These are phyloP conservation scores for Amorpha juglandis DNA, from an alignment of 2,888 invertebrate species.

Conservation along the genomic window DNA sequence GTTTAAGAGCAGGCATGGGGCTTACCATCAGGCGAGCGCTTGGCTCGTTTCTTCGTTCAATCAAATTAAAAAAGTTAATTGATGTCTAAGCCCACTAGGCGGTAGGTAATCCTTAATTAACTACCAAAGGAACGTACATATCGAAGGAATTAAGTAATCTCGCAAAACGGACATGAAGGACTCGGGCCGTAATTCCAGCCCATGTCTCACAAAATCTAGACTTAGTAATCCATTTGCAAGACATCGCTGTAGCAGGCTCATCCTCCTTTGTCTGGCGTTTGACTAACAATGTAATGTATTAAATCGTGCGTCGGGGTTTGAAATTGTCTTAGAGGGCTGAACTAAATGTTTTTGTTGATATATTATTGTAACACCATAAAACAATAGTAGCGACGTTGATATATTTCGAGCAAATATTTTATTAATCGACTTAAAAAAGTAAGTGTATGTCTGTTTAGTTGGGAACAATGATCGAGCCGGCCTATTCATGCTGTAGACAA, in stretches of 20 bases:
- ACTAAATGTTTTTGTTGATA: neutral
- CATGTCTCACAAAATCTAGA: conserved; percentile 1
- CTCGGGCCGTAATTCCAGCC: conserved; percentile 32
- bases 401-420: neutral
- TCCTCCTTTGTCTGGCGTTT: neutral
- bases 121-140: neutral
- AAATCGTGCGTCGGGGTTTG: no score
- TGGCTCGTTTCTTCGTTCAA: no score
- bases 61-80: no score
- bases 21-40: no score
- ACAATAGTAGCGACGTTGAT: neutral
- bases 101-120: neutral
- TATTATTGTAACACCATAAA: neutral
- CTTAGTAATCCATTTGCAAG: conserved; percentile 14
- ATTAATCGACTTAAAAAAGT: neutral
- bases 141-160: conserved; percentile 35
- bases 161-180: conserved; percentile 31
- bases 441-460: no score
- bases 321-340: no score
- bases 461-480: no score
- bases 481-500: no score
- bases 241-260: neutral
- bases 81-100: no score
- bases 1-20: no score
- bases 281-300: neutral